Evolutionary conservation across 2,888 invertebrate species (phyloP), one percentile per base, ranked within the genome.

Genomic region (Orthonevra nobilis): DNA sequence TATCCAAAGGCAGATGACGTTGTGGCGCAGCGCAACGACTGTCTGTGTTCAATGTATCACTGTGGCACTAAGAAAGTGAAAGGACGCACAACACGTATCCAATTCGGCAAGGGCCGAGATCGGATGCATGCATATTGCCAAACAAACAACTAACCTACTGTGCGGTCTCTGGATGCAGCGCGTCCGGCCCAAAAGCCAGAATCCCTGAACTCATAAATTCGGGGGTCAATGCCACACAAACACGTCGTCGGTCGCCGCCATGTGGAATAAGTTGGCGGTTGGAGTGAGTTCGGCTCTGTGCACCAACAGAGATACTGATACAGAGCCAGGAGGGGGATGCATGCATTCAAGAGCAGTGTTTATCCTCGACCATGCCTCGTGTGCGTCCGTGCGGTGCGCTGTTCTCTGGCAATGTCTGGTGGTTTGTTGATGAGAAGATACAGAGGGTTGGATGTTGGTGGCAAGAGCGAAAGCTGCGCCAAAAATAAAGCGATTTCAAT

Each of bases 161-260:
- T n/a, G n/a, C n/a, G n/a, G n/a, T 70, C 38, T 68, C 32, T 42
- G 34, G 50, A 52, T 69, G 50, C 48, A 60, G 30, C 7, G 34
- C 50, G 61, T 70, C 70, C 61, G 52, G 46, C 44, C 54, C 70
- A 20, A 50, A 70, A 70, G n/a, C 52, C 52, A 46, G 61, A 46
- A 70, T 52, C 61, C 61, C 19, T 70, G 61, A 70, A 52, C 70
- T 54, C 70, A 61, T 70, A 70, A 70, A 70, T 70, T 70, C 61
- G 70, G 70, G 70, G 70, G 70, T 70, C 70, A 70, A 70, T 70
- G 70, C 70, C 70, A 36, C 26, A 46, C 52, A 14, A 70, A 28
- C 61, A 61, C 44, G 61, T 70, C n/a, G n/a, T n/a, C n/a, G n/a
- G n/a, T n/a, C n/a, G n/a, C n/a, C n/a, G n/a, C n/a, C 52, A 70